phyloP scores from a whole-genome alignment of 2,113 vertebrate genomes.

The Bombycilla garrulus region DNA sequence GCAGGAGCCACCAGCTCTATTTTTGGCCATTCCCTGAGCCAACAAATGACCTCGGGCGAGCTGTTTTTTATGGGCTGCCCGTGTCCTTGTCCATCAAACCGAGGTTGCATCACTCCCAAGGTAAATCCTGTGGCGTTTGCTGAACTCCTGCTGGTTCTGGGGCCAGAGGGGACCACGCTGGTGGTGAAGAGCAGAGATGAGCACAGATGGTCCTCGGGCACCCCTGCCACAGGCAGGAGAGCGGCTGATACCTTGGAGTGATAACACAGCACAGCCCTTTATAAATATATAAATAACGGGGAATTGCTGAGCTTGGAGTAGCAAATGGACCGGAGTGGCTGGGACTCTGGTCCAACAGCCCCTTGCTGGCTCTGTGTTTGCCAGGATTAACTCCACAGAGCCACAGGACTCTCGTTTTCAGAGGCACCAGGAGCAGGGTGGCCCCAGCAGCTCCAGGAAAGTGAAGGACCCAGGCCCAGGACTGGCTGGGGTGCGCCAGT shows the following conservation, averaged over 20 bases:
- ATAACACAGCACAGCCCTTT: background rate
- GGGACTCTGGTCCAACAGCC: background rate
- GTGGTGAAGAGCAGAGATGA: background rate
- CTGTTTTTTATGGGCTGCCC: background rate
- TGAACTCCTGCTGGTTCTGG: background rate
- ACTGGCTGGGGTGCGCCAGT: background rate
- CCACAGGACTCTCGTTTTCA: background rate
- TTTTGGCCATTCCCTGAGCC: background rate
- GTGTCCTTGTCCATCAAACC: background rate
- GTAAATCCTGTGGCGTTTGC: background rate
- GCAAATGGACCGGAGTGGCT: background rate
- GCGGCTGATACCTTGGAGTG: fast-evolving
- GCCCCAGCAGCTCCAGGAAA: background rate
- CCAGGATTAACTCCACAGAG: background rate
- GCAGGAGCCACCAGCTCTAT: background rate
- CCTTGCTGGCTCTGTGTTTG: background rate
- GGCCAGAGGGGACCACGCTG: background rate
- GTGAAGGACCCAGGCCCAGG: background rate
- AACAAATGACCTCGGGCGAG: background rate
- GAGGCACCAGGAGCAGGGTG: background rate
- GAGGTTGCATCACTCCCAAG: background rate
- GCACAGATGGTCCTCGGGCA: background rate
- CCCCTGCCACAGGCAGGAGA: background rate
- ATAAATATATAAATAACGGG: background rate
- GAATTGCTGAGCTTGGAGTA: background rate